Base-by-base conservation (phyloP, 1,140 invertebrate species). In the Drosophila ficusphila region DNA sequence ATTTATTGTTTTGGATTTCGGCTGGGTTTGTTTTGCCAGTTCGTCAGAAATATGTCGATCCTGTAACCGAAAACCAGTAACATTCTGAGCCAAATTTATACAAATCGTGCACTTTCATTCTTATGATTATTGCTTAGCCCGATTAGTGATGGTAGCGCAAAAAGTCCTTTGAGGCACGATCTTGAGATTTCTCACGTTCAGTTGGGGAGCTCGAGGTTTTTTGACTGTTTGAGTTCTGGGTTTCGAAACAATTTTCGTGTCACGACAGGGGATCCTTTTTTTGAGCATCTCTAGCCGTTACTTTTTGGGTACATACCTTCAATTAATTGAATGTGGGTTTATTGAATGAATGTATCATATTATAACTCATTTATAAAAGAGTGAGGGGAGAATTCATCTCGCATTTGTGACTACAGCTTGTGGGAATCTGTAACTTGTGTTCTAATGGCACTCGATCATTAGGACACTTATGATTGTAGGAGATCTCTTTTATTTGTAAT, bases 51-150 rank as follows among this genome's bases (percentile, higher is more conserved):
- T 36, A 41, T 71, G 38, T 34, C 39, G 65, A 46, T 69, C 49
- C 38, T 69, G 64, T 69, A 69, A 69, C 64, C 33, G 39, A 69
- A 69, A 69, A 69, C 65, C 48, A n/a, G 39, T 23, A 31, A 46
- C 62, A 69, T 39, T 69, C 39, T 31, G 23, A 39, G 23, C 49
- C 25, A 69, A 69, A 68, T 67, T 67, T 69, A 69, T 39, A 25
- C 39, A 54, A 54, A 56, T 69, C 14, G 33, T 54, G 39, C 36
- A 65, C 58, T 54, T 67, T 67, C 21, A 65, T 67, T 51, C 19
- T 42, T 39, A 27, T 7, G 44, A 5, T 39, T 67, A 65, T 67
- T 52, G 44, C 39, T n/a, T 11, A 16, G 6, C 2, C 2, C 6
- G 62, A 42, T 52, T 67, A 67, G 60, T 41, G 62, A 65, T 67